Evolutionary conservation across 2,888 invertebrate species (phyloP), one percentile per base, ranked within the genome.

Genomic region (Mesorhabditis sp.): DNA sequence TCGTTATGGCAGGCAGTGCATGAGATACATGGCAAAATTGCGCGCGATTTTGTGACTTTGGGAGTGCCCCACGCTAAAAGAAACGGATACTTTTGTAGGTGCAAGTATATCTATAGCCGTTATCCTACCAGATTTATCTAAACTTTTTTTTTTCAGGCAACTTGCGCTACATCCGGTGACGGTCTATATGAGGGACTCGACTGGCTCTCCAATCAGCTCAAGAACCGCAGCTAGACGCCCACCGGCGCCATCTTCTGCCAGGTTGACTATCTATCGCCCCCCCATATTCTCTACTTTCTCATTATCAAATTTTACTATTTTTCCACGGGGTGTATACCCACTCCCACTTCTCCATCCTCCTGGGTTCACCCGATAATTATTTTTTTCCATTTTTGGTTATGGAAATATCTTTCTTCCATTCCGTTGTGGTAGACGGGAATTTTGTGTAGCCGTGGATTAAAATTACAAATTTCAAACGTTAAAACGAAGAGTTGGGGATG

Each of bases 201-300:
- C 90, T 98, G 97, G 98, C 92, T 98, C 88, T 95, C 95, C 89
- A 96, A 95, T 90, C 94, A 95, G 90, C 91, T 98, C 87, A 97
- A 97, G 91, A 96, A 95, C 89, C 80, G 85, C 65, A 74, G 72
- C 45, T 82, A 80, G 76, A 61, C 70, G n/a, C 10, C 7, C n/a
- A 50, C 28, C 28, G 28, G 28, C 28, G 2, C 28, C 28, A 28
- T 28, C 28, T 28, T 28, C 28, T 28, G 28, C 28, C 28, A 28
- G 28, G 28, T 28, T 28, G 28, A 28, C 28, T 28, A 28, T 28
- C 28, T 28, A 28, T 28, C 28, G 28, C 28, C 28, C 28, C 28
- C 28, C 28, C 28, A 28, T 28, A 28, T 28, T 50, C 7, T 50
- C 58, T 13, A 50, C 58, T 50, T 50, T 50, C 58, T 50, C 58